phyloP scores from a whole-genome alignment of 2,888 invertebrate species.

The Invenusta paracnida region DNA sequence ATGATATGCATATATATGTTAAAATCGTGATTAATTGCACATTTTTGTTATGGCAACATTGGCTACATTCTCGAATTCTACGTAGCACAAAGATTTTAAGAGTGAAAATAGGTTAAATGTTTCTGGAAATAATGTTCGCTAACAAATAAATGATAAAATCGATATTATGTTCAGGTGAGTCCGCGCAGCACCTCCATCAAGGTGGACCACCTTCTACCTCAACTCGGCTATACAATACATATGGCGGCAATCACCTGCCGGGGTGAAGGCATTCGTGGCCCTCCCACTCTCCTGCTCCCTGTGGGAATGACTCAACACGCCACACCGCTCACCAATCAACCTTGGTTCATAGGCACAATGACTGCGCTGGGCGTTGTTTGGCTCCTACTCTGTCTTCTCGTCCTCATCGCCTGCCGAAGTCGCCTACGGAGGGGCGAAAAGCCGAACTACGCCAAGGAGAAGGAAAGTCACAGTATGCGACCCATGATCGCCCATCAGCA shows the following conservation, averaged over 20 bases:
- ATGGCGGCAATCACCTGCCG: constrained; percentile 40
- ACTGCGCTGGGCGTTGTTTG: constrained; percentile 13
- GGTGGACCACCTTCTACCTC: constrained; percentile 23
- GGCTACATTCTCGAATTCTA: no score
- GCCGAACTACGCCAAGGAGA: not conserved
- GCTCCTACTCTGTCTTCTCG: constrained; percentile 35
- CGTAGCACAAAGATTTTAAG: no score
- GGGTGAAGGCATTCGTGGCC: constrained; percentile 39
- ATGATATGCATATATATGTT: no score
- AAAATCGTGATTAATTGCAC: no score
- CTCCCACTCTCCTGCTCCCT: constrained; percentile 11
- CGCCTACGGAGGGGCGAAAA: not conserved
- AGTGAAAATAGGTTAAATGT: no score
- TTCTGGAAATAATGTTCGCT: no score
- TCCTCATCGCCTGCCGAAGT: constrained; percentile 29
- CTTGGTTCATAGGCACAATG: constrained; percentile 41
- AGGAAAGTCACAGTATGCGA: not conserved
- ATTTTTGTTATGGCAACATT: no score
- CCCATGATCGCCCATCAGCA: not conserved
- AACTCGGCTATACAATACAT: constrained; percentile 35
- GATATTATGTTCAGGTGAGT: constrained; percentile 27
- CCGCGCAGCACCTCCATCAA: constrained; percentile 14
- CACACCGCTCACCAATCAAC: constrained; percentile 30
- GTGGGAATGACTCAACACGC: not conserved
- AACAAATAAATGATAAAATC: not conserved